phyloP scores from a whole-genome alignment of 2,888 invertebrate species.

The Rhingia campestris region DNA sequence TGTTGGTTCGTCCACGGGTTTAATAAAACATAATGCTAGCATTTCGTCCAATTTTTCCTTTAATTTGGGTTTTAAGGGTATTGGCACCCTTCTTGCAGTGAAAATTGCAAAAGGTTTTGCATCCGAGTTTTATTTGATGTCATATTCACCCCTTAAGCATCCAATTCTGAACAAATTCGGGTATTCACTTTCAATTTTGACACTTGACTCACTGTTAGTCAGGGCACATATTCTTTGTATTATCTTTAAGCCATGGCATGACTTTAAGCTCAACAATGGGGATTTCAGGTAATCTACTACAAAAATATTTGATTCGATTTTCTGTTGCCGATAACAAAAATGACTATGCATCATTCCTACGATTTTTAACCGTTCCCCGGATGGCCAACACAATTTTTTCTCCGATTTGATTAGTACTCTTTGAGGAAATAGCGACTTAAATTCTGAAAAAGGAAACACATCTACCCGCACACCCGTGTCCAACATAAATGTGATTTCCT shows the following conservation, averaged over 20 bases:
- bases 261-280: conserved; percentile 40
- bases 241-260: neutral
- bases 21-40: neutral
- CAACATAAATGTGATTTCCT: conserved; percentile 16
- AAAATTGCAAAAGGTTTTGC: too few relatives aligned
- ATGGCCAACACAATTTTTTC: conserved; percentile 28
- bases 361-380: conserved; percentile 16
- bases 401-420: too few relatives aligned
- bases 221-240: too few relatives aligned
- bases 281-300: conserved; percentile 39
- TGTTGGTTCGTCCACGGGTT: neutral
- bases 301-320: conserved; percentile 24
- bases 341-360: conserved; percentile 1
- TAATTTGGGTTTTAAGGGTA: too few relatives aligned
- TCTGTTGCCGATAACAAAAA: conserved; percentile 5
- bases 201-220: too few relatives aligned
- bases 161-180: too few relatives aligned
- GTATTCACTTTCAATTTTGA: too few relatives aligned
- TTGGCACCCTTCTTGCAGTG: too few relatives aligned
- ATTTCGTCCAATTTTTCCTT: neutral
- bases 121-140: conserved; percentile 15
- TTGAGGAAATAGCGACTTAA: neutral
- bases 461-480: conserved; percentile 25
- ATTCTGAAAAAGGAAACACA: conserved; percentile 13
- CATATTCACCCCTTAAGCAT: too few relatives aligned